phyloP scores from a whole-genome alignment of 2,888 invertebrate species.

The Pyrochroa serraticornis region DNA sequence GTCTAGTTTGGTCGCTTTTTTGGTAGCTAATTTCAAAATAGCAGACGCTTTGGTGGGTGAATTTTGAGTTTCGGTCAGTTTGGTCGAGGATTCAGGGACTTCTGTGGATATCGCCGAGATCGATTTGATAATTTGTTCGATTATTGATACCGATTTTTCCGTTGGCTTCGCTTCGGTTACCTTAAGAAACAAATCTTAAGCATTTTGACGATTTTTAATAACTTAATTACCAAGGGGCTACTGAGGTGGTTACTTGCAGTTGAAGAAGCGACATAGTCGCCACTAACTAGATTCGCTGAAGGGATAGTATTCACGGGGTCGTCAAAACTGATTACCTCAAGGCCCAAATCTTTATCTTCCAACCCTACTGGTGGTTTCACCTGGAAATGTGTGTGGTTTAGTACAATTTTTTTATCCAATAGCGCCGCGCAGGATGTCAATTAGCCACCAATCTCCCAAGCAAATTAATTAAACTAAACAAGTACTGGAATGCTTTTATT shows the following conservation, averaged over 20 bases:
- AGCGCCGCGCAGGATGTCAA: no score
- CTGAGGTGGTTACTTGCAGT: slow-evolving; percentile 37
- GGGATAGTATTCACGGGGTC: slow-evolving; percentile 54
- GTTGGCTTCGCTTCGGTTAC: slow-evolving; percentile 43
- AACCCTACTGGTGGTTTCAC: slow-evolving; percentile 38
- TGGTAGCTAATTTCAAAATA: slow-evolving; percentile 54
- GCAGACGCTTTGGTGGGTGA: slow-evolving; percentile 49
- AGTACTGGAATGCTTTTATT: slow-evolving; percentile 34
- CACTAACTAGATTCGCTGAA: slow-evolving; percentile 55
- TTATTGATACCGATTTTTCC: slow-evolving; percentile 53
- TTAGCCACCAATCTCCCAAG: no score
- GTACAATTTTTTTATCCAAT: no score
- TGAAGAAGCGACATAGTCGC: slow-evolving; percentile 47
- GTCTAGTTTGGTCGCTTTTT: slow-evolving; percentile 46
- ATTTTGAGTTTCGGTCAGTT: slow-evolving; percentile 30
- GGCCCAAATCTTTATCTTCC: slow-evolving; percentile 50
- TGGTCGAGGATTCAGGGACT: slow-evolving; percentile 31
- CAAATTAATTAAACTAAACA: slow-evolving; percentile 28
- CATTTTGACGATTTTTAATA: background rate
- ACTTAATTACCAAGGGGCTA: slow-evolving; percentile 40
- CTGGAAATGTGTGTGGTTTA: slow-evolving; percentile 41
- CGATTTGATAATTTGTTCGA: slow-evolving; percentile 57
- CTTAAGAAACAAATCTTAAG: slow-evolving; percentile 32
- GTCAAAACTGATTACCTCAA: slow-evolving; percentile 56
- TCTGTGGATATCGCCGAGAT: slow-evolving; percentile 54